Evolutionary conservation across 2,888 invertebrate genomes (phyloP), one percentile per base, ranked within the genome.

Genomic region (Laspeyria flexula): DNA sequence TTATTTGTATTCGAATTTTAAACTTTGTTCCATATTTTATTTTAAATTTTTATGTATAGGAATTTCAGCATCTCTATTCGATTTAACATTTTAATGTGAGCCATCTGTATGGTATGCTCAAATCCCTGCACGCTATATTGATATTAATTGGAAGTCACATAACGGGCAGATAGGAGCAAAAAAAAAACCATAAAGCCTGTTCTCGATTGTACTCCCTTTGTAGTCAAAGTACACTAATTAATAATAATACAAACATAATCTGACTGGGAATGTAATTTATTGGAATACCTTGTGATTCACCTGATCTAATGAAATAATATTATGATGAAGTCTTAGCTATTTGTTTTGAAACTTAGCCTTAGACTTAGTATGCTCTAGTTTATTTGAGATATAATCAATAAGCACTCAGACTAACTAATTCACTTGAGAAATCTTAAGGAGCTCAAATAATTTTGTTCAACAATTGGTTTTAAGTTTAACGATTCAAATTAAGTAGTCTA

Each of bases 91-190:
- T n/a, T n/a, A 58, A 63, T 57, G 58, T 52, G 53, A 59, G 55
- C 60, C 63, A 67, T 58, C 52, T 65, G 70, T 60, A 67, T 48
- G 72, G 73, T 65, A 75, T 73, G 71, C 65, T 73, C 70, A 72
- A 75, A 79, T 81, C 81, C 73, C 69, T 63, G 67, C 72, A 52
- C 70, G 70, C 65, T 77, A 77, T 81, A 86, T 83, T 86, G 83
- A 85, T 86, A 87, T 84, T 87, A 89, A 86, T 86, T 85, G 82
- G 78, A 75, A 71, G 77, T 79, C 78, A 79, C 72, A 77, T 73
- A 75, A 67, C 70, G 69, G 67, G 71, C 75, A 66, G 57, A 71
- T 65, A 68, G 74, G 73, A 81, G 79, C 77, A 73, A 79, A 80
- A 79, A 81, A 81, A 78, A 81, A 77, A 84, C 82, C 84, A 85